These are phyloP conservation scores for Cyrtorhinus lividipennis DNA, from an alignment of 1,140 invertebrate species.

Conservation along the genomic window DNA sequence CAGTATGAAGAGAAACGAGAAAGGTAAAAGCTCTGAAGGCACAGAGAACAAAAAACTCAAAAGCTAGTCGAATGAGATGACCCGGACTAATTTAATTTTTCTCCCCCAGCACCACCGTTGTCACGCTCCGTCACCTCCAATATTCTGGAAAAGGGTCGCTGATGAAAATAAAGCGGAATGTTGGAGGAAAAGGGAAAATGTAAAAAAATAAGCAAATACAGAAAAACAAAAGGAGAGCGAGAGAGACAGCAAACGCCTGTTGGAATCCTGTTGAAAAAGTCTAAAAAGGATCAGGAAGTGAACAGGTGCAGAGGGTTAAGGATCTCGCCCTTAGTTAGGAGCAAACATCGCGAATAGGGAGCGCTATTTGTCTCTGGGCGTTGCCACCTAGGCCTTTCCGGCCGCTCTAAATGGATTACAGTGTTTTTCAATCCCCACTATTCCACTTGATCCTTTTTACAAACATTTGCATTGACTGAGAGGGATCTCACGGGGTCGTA, in stretches of 20 bases:
- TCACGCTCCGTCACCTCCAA: not conserved
- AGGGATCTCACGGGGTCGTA: too few species aligned
- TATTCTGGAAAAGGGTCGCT: not conserved
- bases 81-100: not conserved
- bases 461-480: not conserved
- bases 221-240: not conserved
- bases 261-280: too few species aligned
- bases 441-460: not conserved
- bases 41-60: not conserved
- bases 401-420: not conserved
- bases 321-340: not conserved
- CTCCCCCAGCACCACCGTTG: not conserved
- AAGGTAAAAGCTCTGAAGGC: too few species aligned
- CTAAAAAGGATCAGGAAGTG: not conserved
- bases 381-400: not conserved
- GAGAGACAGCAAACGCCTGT: not conserved
- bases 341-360: not conserved
- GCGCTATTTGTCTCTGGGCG: too few species aligned
- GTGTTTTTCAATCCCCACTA: not conserved
- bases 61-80: not conserved
- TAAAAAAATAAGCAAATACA: too few species aligned
- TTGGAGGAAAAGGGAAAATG: too few species aligned
- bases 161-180: too few species aligned
- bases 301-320: not conserved
- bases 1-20: not conserved